Evolutionary conservation across 2,113 vertebrate genomes (phyloP).

Genomic region (Alosa alosa): DNA sequence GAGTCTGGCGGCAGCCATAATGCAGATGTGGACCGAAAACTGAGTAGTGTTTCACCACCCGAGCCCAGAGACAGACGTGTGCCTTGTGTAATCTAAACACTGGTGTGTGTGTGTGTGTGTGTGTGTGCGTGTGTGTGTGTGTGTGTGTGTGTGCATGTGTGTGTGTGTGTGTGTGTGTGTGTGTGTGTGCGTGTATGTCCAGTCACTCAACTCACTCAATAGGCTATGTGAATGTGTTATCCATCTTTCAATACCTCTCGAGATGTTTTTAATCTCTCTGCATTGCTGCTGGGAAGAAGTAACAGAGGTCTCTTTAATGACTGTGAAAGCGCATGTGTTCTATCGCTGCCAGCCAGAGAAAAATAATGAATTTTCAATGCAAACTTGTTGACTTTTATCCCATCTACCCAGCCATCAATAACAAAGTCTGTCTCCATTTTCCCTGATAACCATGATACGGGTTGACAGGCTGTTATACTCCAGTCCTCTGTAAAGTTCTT

Average conservation of each 20-base stretch:
- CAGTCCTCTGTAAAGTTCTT: background rate
- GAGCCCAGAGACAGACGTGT: constrained; percentile 31
- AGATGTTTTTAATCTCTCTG: constrained; percentile 22
- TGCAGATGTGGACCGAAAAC: constrained; percentile 38
- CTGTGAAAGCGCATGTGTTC: constrained; percentile 22
- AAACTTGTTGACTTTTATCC: background rate
- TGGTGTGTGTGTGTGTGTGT: constrained; percentile 9
- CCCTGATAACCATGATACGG: background rate
- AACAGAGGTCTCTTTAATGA: constrained; percentile 40
- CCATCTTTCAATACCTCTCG: constrained; percentile 42
- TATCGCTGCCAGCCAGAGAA: background rate
- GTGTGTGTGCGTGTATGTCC: too few species aligned
- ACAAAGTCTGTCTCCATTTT: background rate
- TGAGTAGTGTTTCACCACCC: constrained; percentile 36
- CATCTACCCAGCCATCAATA: background rate
- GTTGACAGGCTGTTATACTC: background rate
- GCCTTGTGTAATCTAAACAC: constrained; percentile 23
- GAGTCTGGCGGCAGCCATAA: constrained; percentile 24
- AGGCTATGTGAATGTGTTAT: background rate
- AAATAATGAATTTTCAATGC: background rate
- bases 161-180: background rate
- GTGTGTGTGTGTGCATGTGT: constrained; percentile 24
- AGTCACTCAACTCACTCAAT: background rate
- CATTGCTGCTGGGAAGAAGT: constrained; percentile 19
- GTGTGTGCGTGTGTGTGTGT: constrained; percentile 33